Conservation (phyloP, 2,797 vertebrate species). For the Ataeniobius toweri region DNA sequence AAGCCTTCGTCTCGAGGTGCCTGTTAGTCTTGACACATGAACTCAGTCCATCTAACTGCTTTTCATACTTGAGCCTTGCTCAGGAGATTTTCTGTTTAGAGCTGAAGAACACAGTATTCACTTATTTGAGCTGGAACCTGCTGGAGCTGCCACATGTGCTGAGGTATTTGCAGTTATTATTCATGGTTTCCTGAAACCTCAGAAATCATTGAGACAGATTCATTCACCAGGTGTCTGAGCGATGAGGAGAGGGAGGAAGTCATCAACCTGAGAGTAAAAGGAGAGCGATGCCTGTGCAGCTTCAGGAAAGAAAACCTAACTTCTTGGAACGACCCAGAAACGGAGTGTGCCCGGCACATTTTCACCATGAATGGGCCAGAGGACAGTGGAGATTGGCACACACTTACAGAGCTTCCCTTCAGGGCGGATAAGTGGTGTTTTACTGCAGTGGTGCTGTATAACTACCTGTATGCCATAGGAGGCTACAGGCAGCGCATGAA, state of each 20-base stretch:
- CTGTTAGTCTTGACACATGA: slow-evolving; percentile 60
- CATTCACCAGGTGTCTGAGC: slow-evolving; percentile 51
- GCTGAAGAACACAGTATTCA: slow-evolving; percentile 70
- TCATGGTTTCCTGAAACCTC: neutral
- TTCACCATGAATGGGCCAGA: slow-evolving; percentile 67
- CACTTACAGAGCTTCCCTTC: slow-evolving; percentile 78
- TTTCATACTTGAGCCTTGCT: slow-evolving; percentile 74
- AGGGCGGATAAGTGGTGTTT: slow-evolving; percentile 84
- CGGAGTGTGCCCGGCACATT: slow-evolving; percentile 63
- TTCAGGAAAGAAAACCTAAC: slow-evolving; percentile 82
- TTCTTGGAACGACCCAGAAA: slow-evolving; percentile 63
- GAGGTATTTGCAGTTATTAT: slow-evolving; percentile 25
- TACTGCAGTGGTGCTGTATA: slow-evolving; percentile 80
- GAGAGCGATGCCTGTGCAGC: slow-evolving; percentile 69
- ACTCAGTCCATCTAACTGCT: slow-evolving; percentile 73
- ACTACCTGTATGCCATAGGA: slow-evolving; percentile 84
- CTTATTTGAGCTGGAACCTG: slow-evolving; percentile 78
- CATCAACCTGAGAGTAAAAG: slow-evolving; percentile 60
- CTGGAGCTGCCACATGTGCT: slow-evolving; percentile 76
- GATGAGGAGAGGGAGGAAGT: slow-evolving; percentile 59
- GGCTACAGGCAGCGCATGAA: slow-evolving; percentile 75
- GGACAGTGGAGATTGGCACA: slow-evolving; percentile 66
- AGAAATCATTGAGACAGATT: slow-evolving; percentile 10
- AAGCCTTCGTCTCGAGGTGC: slow-evolving; percentile 74
- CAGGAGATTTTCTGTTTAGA: slow-evolving; percentile 75